Evolutionary conservation across 1,140 invertebrate species (phyloP).

Genomic region (Psilanteris sp.): DNA sequence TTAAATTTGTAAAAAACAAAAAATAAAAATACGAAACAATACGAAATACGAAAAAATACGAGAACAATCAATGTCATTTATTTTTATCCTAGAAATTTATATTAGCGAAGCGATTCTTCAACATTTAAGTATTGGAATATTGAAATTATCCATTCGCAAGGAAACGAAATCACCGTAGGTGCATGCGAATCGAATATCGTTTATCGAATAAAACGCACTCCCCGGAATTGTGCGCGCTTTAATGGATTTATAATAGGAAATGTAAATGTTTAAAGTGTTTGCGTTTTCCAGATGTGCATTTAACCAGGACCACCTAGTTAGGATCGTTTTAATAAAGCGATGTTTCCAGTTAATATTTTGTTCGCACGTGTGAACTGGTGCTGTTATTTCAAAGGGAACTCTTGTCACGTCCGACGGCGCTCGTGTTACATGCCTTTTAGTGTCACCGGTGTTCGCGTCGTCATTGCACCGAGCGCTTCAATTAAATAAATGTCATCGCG

Average conservation of each 20-base stretch:
- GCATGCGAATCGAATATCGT: not conserved
- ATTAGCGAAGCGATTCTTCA: too few species aligned
- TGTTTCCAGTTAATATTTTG: slow-evolving; percentile 57
- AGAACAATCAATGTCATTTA: too few species aligned
- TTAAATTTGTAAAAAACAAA: too few species aligned
- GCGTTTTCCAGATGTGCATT: slow-evolving; percentile 56
- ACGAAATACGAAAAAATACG: too few species aligned
- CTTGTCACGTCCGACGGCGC: slow-evolving; percentile 53
- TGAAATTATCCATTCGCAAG: too few species aligned
- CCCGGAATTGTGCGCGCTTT: slow-evolving; percentile 25
- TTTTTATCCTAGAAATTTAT: too few species aligned
- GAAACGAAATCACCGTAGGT: too few species aligned
- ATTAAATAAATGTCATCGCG: slow-evolving; percentile 54
- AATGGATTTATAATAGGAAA: slow-evolving; percentile 55
- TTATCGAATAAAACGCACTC: slow-evolving; percentile 1
- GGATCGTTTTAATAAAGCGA: slow-evolving; percentile 58
- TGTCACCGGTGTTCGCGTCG: slow-evolving; percentile 40
- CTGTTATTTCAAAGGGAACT: slow-evolving; percentile 58
- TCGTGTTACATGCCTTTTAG: slow-evolving; percentile 59
- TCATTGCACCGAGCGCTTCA: slow-evolving; percentile 43
- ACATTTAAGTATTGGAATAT: too few species aligned
- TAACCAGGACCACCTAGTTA: slow-evolving; percentile 57
- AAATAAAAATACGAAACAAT: too few species aligned
- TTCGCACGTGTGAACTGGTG: slow-evolving; percentile 40
- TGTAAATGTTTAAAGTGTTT: slow-evolving; percentile 59